These are phyloP conservation scores for Empidonax alnorum DNA, from an alignment of 2,113 vertebrate genomes.

Conservation along the genomic window DNA sequence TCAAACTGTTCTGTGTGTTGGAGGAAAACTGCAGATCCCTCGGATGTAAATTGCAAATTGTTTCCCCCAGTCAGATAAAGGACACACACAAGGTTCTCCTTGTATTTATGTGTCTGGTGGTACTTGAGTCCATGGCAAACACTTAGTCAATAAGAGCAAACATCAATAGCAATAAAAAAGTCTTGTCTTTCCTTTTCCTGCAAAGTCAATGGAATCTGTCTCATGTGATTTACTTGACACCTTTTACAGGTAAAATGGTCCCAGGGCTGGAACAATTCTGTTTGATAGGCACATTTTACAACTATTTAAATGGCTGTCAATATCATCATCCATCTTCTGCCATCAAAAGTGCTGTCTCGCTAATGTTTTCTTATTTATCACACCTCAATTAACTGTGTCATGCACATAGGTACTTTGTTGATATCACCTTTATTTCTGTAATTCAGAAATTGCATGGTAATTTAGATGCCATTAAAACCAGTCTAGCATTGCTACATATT, in stretches of 20 bases:
- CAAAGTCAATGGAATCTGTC: constrained; percentile 67
- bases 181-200: constrained; percentile 53
- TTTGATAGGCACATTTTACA: constrained; percentile 57
- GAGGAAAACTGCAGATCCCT: constrained; percentile 14
- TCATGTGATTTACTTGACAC: constrained; percentile 61
- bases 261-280: constrained; percentile 28
- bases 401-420: not conserved
- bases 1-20: not conserved
- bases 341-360: not conserved
- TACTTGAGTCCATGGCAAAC: constrained; percentile 50
- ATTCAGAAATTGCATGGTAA: not conserved
- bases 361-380: constrained; percentile 13
- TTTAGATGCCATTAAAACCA: not conserved
- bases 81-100: constrained; percentile 59
- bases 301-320: constrained; percentile 49
- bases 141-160: constrained; percentile 71
- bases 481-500: not conserved
- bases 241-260: constrained; percentile 46
- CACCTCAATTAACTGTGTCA: not conserved
- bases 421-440: not conserved
- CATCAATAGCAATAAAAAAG: constrained; percentile 73
- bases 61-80: constrained; percentile 57
- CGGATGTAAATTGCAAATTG: constrained; percentile 57
- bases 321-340: constrained; percentile 10
- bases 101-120: constrained; percentile 63